Base-by-base conservation (phyloP, 1,140 invertebrate genomes). In the Penaeus vannamei region DNA sequence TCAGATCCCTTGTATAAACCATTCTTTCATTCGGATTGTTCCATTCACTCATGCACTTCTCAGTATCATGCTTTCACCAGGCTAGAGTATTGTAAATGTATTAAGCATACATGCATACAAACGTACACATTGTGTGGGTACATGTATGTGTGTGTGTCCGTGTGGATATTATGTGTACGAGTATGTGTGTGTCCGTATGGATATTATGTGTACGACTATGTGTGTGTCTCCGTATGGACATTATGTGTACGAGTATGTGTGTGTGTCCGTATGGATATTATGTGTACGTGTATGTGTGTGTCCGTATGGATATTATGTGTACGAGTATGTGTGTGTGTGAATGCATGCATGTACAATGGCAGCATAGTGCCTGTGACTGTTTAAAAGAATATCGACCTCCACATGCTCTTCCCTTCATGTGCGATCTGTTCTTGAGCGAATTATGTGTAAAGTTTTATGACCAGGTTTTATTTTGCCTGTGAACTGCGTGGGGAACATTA, bases 221-320 rank as follows among this genome's bases (percentile, higher is more conserved):
- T 72, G 66, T 72, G 66, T 72, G 69, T 26, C n/a, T 72, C 26
- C 32, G 32, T 72, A 72, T 72, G 32, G 17, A 72, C 26, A 72
- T 72, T 29, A 29, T 42, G 36, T 42, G 36, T 42, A 42, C 4
- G 42, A n/a, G 36, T 26, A 7, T 76, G n/a, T 76, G 42, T 69
- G 29, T 69, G 29, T 69, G 29, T 69, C n/a, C 29, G 29, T 69
- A 69, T 69, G 29, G n/a, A 69, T 69, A 69, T 69, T 26, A 26
- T n/a, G n/a, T n/a, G n/a, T n/a, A n/a, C n/a, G 36, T 72, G 36
- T 23, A n/a, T 72, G 26, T 72, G 36, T 72, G 36, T 72, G 26
- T 72, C 22, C 26, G 36, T 72, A 26, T 72, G 23, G 17, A 72
- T 72, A 14, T 72, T 29, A n/a, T 72, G 23, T n/a, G 23, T n/a